A percentile compares a stretch with the other conserved stretches of the same genome.
Conservation (phyloP, 1,140 invertebrate species). For the Neocloeon triangulifer region DNA sequence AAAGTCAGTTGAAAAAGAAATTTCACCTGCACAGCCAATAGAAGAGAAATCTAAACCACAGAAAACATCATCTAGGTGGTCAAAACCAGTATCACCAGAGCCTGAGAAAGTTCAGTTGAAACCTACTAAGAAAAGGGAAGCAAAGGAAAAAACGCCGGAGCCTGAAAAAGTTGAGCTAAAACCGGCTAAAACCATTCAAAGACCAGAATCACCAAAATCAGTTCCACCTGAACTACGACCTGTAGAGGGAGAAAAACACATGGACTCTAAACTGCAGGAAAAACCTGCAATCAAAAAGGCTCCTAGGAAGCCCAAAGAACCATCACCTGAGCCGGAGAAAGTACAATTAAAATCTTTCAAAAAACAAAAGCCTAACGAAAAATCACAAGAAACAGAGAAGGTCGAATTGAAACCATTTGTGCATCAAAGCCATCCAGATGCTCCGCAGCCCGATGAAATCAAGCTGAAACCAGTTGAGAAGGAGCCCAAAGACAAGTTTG, state of each 20-base stretch:
- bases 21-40: no score
- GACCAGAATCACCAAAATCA: neutral
- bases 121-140: slow-evolving; percentile 6
- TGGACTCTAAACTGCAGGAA: no score
- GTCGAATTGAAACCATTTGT: slow-evolving; percentile 5
- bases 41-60: no score
- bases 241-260: no score
- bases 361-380: slow-evolving; percentile 12
- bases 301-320: slow-evolving; percentile 11
- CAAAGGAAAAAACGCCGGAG: slow-evolving; percentile 7
- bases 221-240: slow-evolving; percentile 4
- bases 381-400: slow-evolving; percentile 16
- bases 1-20: neutral
- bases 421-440: slow-evolving; percentile 6
- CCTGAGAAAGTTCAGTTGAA: slow-evolving; percentile 5
- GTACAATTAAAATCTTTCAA: slow-evolving; percentile 18
- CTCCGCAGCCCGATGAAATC: slow-evolving; percentile 6
- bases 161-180: slow-evolving; percentile 19
- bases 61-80: no score
- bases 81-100: no score
- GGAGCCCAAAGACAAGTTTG: slow-evolving; percentile 12
- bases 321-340: slow-evolving; percentile 16
- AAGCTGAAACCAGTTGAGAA: slow-evolving; percentile 15
- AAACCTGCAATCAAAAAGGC: no score
- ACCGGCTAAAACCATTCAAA: slow-evolving; percentile 7